phyloP scores from a whole-genome alignment of 2,113 vertebrate species.

The Coptodon bakossiorum region DNA sequence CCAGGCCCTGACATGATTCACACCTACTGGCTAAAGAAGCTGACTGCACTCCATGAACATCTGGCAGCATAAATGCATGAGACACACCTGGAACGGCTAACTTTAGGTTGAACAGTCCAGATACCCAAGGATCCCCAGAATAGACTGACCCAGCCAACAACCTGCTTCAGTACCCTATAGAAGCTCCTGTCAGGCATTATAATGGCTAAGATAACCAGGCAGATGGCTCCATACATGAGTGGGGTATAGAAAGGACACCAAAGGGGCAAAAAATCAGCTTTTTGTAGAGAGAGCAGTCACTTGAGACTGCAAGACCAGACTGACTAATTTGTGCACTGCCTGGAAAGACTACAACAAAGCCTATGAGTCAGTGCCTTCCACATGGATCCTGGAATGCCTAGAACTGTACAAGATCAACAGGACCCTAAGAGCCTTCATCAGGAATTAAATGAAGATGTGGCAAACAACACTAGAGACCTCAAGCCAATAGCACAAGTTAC shows the following conservation, averaged over 20 bases:
- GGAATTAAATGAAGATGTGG: background rate
- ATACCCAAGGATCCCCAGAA: background rate
- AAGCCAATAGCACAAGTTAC: background rate
- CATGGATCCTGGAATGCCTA: fast-evolving
- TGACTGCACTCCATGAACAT: background rate
- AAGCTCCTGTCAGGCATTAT: background rate
- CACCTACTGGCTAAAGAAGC: fast-evolving
- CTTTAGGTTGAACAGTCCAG: background rate
- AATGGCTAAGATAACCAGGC: background rate
- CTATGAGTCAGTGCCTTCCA: background rate
- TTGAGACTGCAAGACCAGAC: background rate
- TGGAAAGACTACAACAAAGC: background rate
- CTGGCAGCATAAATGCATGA: background rate
- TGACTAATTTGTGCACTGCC: background rate
- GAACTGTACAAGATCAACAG: fast-evolving
- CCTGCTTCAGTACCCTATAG: background rate
- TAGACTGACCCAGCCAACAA: background rate
- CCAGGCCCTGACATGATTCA: background rate
- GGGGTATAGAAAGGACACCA: background rate
- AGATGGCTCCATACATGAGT: background rate
- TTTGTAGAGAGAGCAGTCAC: background rate
- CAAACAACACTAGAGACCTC: background rate
- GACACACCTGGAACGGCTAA: background rate
- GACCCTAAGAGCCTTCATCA: background rate
- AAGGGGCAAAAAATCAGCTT: background rate